Evolutionary conservation across 2,797 vertebrate species (phyloP).

Genomic region (Agapornis canus): DNA sequence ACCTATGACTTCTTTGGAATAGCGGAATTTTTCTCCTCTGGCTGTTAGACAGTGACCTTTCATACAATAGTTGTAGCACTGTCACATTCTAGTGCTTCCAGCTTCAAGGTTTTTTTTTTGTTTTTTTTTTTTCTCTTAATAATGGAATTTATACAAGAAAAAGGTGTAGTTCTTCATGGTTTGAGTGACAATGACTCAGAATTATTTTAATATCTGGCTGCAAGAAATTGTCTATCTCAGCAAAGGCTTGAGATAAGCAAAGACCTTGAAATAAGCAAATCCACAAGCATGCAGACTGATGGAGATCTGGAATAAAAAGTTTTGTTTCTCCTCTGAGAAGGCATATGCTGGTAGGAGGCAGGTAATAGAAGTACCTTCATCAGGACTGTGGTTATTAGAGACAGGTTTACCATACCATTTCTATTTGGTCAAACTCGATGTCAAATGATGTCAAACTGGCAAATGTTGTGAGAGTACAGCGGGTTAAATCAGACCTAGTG

Average conservation of each 20-base stretch:
- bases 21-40: not conserved
- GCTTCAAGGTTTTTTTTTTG: not conserved
- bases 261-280: not conserved
- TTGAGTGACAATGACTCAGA: not conserved
- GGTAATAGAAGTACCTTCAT: not conserved
- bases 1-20: not conserved
- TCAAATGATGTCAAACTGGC: not conserved
- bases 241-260: too few species aligned
- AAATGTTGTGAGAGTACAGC: not conserved
- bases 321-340: not conserved
- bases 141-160: not conserved
- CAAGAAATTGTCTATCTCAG: not conserved
- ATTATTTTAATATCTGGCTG: not conserved
- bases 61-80: not conserved
- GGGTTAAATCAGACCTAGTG: not conserved
- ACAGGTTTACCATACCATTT: not conserved
- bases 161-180: not conserved
- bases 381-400: not conserved
- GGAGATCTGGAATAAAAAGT: not conserved
- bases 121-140: not conserved
- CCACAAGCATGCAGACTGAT: not conserved
- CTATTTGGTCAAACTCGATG: not conserved
- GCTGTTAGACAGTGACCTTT: not conserved
- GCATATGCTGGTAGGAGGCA: not conserved
- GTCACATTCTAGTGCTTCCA: not conserved